Percentiles rank a stretch among this genome's conserved stretches.
Conservation (phyloP, 2,797 vertebrate genomes). For the Crenuchus spilurus region DNA sequence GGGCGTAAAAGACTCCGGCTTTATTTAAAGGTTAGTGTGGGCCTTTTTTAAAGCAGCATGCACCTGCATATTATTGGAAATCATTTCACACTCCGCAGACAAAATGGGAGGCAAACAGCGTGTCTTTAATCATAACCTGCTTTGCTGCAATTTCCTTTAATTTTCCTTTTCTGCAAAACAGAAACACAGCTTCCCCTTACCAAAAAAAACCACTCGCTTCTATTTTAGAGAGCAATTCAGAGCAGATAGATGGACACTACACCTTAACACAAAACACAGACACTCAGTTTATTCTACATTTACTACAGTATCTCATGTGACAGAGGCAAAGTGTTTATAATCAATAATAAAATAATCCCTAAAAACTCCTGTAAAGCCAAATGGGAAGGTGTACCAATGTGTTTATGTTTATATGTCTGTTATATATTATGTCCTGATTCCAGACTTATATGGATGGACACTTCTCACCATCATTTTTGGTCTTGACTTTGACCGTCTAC, state of each 20-base stretch:
- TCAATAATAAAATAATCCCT: too few species aligned
- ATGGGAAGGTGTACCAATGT: too few species aligned
- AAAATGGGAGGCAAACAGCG: slow-evolving; percentile 21
- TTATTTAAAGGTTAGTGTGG: not conserved
- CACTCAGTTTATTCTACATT: too few species aligned
- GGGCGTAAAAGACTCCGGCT: not conserved
- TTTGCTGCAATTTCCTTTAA: slow-evolving; percentile 23
- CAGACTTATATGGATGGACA: too few species aligned
- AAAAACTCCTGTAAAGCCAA: too few species aligned
- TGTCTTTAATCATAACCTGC: slow-evolving; percentile 29
- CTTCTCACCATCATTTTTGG: too few species aligned
- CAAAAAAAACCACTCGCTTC: slow-evolving; percentile 45
- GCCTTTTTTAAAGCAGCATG: not conserved
- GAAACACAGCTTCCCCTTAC: slow-evolving; percentile 17
- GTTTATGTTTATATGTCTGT: too few species aligned
- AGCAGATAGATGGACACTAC: not conserved
- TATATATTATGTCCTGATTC: too few species aligned
- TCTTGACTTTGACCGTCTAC: too few species aligned
- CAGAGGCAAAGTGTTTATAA: too few species aligned
- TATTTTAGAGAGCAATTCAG: slow-evolving; percentile 1
- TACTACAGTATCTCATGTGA: too few species aligned
- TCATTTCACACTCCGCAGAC: slow-evolving; percentile 29
- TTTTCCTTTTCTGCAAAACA: slow-evolving; percentile 46
- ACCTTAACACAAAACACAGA: not conserved
- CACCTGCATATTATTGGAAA: slow-evolving; percentile 23